phyloP scores from a whole-genome alignment of 2,888 invertebrate genomes.

The Papilio gigon region DNA sequence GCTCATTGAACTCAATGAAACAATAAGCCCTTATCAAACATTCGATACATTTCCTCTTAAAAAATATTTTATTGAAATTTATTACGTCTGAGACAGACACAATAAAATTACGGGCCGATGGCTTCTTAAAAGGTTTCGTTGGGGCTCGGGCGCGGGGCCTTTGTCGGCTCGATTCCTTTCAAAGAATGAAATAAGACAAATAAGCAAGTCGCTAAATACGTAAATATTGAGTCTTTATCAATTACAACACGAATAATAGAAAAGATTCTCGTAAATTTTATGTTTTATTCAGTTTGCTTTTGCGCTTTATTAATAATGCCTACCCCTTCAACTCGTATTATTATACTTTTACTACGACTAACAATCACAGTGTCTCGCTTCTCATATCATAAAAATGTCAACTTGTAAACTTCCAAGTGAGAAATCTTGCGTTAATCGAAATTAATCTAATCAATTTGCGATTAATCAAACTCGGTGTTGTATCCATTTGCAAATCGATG shows the following conservation, averaged over 20 bases:
- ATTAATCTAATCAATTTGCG: slow-evolving; percentile 4
- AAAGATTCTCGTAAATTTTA: not conserved
- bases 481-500: not conserved
- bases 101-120: slow-evolving; percentile 8
- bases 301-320: not conserved
- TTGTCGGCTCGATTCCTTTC: not conserved
- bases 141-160: not conserved
- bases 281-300: too few relatives aligned
- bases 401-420: not conserved
- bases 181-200: not conserved
- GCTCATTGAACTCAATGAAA: not conserved
- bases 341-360: too few relatives aligned
- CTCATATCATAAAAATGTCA: not conserved
- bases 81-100: not conserved
- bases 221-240: not conserved
- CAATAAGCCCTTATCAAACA: not conserved
- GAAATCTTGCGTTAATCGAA: slow-evolving; percentile 3
- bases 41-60: not conserved
- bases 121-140: slow-evolving; percentile 12
- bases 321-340: too few relatives aligned
- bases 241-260: slow-evolving; percentile 1
- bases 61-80: slow-evolving; percentile 13
- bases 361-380: not conserved
- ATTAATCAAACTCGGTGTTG: slow-evolving; percentile 2
- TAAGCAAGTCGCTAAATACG: not conserved